These are phyloP conservation scores for Diadema setosum DNA, from an alignment of 35 echinoderm and acorn worm species.

Conservation along the genomic window DNA sequence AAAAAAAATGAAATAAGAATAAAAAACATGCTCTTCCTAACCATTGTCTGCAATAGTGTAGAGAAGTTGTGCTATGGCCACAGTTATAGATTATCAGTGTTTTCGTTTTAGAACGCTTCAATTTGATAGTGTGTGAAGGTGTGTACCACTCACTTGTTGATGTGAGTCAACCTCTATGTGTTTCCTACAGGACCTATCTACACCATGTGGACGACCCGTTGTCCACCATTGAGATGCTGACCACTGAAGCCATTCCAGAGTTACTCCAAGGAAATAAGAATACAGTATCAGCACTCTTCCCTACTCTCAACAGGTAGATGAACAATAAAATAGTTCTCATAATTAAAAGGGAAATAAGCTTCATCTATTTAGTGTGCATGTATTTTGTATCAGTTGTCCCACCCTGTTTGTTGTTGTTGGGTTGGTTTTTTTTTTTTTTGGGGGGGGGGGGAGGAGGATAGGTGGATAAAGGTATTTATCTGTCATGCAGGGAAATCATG, in stretches of 20 bases:
- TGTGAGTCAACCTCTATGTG: background rate
- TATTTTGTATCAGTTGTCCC: too few relatives aligned
- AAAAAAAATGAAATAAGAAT: too few relatives aligned
- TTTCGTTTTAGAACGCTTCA: background rate
- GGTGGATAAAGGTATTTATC: too few relatives aligned
- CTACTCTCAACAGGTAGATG: slow-evolving; percentile 77
- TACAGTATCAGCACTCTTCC: slow-evolving; percentile 44
- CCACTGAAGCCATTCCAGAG: background rate
- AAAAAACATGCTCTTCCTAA: too few relatives aligned
- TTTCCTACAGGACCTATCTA: background rate
- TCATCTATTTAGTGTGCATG: too few relatives aligned
- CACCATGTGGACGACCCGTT: background rate
- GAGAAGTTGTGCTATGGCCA: background rate
- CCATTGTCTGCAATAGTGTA: background rate
- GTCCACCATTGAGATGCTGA: background rate
- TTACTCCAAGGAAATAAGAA: background rate
- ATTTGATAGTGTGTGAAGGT: background rate
- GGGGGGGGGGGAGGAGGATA: too few relatives aligned
- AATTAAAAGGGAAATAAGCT: too few relatives aligned
- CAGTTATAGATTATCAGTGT: background rate
- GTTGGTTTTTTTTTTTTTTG: too few relatives aligned
- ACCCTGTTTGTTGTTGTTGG: too few relatives aligned
- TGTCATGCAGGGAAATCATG: too few relatives aligned
- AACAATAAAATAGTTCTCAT: too few relatives aligned
- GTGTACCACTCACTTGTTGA: background rate